These are phyloP conservation scores for Pholis gunnellus DNA, from an alignment of 2,113 vertebrate genomes.

Conservation along the genomic window DNA sequence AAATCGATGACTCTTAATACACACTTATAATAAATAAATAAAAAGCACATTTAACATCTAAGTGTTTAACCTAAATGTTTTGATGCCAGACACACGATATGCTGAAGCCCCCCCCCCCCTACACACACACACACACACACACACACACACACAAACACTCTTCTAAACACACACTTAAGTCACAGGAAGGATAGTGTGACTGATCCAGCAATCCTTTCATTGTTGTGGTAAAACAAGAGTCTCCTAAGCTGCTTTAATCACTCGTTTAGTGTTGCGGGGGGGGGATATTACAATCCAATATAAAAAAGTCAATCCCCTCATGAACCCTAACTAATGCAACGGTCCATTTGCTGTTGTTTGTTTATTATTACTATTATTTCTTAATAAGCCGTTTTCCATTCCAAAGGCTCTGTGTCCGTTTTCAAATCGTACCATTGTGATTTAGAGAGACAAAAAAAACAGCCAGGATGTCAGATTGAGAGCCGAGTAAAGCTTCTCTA, in stretches of 20 bases:
- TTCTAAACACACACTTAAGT: conserved; percentile 24
- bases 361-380: conserved; percentile 54
- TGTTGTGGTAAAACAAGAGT: conserved; percentile 72
- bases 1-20: conserved; percentile 25
- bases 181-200: conserved; percentile 60
- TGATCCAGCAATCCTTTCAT: conserved; percentile 75
- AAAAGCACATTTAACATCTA: conserved; percentile 7
- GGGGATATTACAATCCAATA: conserved; percentile 66
- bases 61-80: conserved; percentile 50
- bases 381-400: conserved; percentile 64
- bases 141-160: background rate
- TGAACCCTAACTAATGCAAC: conserved; percentile 66
- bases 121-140: background rate
- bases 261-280: conserved; percentile 65
- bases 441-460: conserved; percentile 32
- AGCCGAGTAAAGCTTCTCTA: conserved; percentile 66
- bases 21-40: conserved; percentile 10
- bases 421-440: conserved; percentile 58
- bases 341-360: conserved; percentile 49
- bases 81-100: conserved; percentile 39
- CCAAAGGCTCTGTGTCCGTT: conserved; percentile 47
- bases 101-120: background rate
- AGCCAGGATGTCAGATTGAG: conserved; percentile 50
- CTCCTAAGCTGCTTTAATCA: conserved; percentile 78
- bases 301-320: conserved; percentile 41